Conservation (phyloP, 2,888 invertebrate genomes). For the Megastigmus dorsalis region DNA sequence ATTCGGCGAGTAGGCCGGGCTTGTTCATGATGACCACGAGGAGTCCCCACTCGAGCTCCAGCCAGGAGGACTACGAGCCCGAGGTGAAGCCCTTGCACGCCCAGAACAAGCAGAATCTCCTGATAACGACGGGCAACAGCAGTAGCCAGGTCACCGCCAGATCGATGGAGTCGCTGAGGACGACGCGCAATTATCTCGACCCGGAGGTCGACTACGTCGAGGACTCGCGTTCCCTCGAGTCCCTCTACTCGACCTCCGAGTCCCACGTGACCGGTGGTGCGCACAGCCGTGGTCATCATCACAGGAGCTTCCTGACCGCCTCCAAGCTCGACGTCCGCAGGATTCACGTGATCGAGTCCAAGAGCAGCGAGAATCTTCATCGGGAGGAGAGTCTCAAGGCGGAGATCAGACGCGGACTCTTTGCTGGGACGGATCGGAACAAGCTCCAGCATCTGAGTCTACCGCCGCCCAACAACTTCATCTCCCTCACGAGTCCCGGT, state of each 20-base stretch:
- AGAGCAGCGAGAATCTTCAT: constrained; percentile 79
- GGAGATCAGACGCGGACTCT: constrained; percentile 81
- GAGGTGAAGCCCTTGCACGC: constrained; percentile 70
- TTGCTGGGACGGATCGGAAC: constrained; percentile 78
- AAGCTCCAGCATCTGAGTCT: constrained; percentile 82
- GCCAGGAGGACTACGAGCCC: constrained; percentile 82
- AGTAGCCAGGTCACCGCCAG: constrained; percentile 77
- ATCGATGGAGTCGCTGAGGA: constrained; percentile 83
- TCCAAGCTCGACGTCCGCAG: constrained; percentile 81
- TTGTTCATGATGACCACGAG: constrained; percentile 77
- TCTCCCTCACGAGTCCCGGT: constrained; percentile 76
- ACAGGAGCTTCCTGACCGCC: constrained; percentile 80
- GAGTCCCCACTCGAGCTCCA: constrained; percentile 81
- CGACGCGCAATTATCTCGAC: constrained; percentile 76
- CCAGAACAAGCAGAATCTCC: constrained; percentile 61
- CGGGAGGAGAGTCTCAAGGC: constrained; percentile 78
- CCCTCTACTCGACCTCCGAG: constrained; percentile 74
- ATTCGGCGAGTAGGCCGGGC: constrained; percentile 76
- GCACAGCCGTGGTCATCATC: constrained; percentile 64
- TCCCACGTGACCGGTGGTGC: constrained; percentile 75
- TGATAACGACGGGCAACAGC: constrained; percentile 60
- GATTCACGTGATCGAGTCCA: constrained; percentile 76
- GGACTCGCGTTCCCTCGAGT: constrained; percentile 69
- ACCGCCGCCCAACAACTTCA: constrained; percentile 80
- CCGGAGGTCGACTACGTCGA: constrained; percentile 68